These are phyloP conservation scores for Lethenteron reissneri DNA, from an alignment of 2,113 vertebrate genomes.

Conservation along the genomic window DNA sequence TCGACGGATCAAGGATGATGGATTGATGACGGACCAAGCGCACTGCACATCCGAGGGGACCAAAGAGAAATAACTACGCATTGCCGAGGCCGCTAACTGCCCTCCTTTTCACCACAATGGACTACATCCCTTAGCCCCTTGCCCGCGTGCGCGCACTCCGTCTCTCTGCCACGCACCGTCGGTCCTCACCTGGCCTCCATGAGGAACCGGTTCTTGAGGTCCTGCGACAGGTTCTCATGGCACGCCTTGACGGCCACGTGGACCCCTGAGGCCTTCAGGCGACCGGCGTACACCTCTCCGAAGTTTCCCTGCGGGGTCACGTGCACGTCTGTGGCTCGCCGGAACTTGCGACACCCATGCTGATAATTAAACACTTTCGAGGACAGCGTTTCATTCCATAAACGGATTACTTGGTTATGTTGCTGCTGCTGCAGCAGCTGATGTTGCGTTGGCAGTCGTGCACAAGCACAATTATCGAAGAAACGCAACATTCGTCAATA, in stretches of 20 bases:
- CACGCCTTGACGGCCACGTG: slow-evolving; percentile 9
- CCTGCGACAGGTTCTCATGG: neutral
- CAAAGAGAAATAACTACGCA: neutral
- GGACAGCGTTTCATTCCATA: no score
- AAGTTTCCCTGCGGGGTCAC: slow-evolving; percentile 8
- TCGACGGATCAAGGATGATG: no score
- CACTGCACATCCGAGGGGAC: no score
- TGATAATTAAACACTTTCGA: no score
- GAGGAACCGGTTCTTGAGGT: slow-evolving; percentile 8
- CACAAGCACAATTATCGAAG: no score
- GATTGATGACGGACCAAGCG: no score
- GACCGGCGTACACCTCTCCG: slow-evolving; percentile 9
- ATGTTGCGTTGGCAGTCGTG: no score
- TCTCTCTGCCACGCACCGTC: neutral
- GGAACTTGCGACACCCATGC: no score
- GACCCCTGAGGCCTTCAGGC: slow-evolving; percentile 3
- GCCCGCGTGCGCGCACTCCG: neutral
- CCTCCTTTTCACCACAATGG: neutral
- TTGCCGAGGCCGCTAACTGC: neutral
- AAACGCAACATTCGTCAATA: no score
- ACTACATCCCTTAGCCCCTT: neutral
- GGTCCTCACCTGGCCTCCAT: slow-evolving; percentile 9
- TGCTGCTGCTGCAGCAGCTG: no score
- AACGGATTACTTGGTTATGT: no score
- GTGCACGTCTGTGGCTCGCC: no score